A percentile compares a stretch with the other conserved stretches of the same genome.
These are phyloP conservation scores for Drosophila bipectinata DNA, from an alignment of 1,140 invertebrate genomes.

Conservation along the genomic window DNA sequence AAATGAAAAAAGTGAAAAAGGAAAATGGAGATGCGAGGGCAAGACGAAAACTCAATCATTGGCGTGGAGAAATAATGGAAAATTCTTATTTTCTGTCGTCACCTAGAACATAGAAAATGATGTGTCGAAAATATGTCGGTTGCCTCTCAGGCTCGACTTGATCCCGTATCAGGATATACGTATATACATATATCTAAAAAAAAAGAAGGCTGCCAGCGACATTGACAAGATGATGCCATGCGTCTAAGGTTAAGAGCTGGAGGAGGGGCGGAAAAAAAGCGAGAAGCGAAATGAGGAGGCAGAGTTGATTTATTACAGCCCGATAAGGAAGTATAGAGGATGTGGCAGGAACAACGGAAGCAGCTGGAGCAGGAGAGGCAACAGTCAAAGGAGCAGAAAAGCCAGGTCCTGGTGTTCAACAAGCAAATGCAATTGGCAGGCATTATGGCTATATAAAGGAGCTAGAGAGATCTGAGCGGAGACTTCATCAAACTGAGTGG, in stretches of 20 bases:
- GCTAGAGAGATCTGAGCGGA: conserved; percentile 11
- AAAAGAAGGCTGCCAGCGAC: conserved; percentile 41
- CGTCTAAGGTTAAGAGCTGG: conserved; percentile 49
- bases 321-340: conserved; percentile 39
- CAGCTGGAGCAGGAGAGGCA: conserved; percentile 15
- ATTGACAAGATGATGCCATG: conserved; percentile 70
- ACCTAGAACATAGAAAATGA: conserved; percentile 72
- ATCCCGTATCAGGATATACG: background rate
- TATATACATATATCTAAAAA: conserved; percentile 16
- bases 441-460: conserved; percentile 60
- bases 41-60: conserved; percentile 47
- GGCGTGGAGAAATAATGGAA: conserved; percentile 64
- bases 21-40: background rate
- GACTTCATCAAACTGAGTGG: conserved; percentile 68
- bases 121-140: conserved; percentile 64
- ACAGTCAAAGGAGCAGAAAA: conserved; percentile 6
- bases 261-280: conserved; percentile 12
- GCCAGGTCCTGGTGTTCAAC: background rate
- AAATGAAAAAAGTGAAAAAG: conserved; percentile 13
- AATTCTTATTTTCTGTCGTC: conserved; percentile 52
- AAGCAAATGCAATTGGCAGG: conserved; percentile 73
- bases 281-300: conserved; percentile 27
- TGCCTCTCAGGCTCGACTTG: conserved; percentile 18
- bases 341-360: conserved; percentile 11
- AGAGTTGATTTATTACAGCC: conserved; percentile 73